Evolutionary conservation across 2,888 invertebrate species (phyloP).

Genomic region (Drosophila vallismaia): DNA sequence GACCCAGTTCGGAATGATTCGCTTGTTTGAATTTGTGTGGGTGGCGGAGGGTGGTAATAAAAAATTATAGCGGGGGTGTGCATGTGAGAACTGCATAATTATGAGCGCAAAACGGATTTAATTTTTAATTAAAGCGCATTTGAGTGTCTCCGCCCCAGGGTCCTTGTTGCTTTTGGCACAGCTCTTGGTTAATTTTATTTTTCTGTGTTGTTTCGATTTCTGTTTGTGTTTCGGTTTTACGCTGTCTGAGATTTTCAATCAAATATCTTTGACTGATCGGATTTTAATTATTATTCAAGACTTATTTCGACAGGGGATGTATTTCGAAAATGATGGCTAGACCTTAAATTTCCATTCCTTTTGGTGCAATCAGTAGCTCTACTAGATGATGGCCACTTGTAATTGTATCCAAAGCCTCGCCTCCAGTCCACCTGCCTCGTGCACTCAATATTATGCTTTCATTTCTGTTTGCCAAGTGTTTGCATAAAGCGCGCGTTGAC

Average conservation of each 20-base stretch:
- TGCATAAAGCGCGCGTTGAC: slow-evolving; percentile 68
- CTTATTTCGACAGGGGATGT: no score
- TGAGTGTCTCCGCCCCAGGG: slow-evolving; percentile 36
- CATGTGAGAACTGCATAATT: slow-evolving; percentile 72
- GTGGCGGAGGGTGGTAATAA: neutral
- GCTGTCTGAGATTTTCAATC: slow-evolving; percentile 6
- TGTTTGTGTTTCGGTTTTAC: slow-evolving; percentile 13
- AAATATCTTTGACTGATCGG: slow-evolving; percentile 1
- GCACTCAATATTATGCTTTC: slow-evolving; percentile 74
- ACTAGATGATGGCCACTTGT: slow-evolving; percentile 31
- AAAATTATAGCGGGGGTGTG: slow-evolving; percentile 26
- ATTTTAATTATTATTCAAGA: slow-evolving; percentile 4
- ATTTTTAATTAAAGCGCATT: slow-evolving; percentile 73
- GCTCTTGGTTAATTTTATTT: slow-evolving; percentile 13
- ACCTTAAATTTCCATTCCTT: slow-evolving; percentile 21
- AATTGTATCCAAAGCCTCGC: slow-evolving; percentile 13
- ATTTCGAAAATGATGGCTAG: neutral
- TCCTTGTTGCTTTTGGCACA: slow-evolving; percentile 28
- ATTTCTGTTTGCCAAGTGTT: slow-evolving; percentile 75
- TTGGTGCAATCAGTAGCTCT: neutral
- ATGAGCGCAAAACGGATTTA: slow-evolving; percentile 63
- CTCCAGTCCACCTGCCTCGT: slow-evolving; percentile 6
- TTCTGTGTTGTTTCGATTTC: slow-evolving; percentile 4
- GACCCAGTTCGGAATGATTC: slow-evolving; percentile 45
- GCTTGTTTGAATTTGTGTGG: neutral